Evolutionary conservation across 2,888 invertebrate genomes (phyloP), one percentile per base, ranked within the genome.

Genomic region (Gymnocheta viridis): DNA sequence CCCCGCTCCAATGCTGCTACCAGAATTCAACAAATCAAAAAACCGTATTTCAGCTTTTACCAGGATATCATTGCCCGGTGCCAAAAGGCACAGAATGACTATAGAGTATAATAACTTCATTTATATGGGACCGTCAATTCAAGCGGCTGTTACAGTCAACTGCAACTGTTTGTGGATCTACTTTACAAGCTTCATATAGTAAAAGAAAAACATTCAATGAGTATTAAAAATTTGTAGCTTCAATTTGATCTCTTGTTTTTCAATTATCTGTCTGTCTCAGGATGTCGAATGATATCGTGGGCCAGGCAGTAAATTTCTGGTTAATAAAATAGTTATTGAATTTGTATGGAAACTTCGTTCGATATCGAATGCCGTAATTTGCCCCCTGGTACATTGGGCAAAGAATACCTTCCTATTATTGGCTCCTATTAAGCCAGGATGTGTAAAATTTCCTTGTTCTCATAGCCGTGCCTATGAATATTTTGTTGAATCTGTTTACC

Each of bases 401-500:
- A 88, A 49, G 49, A 87, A 0, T 86, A 87, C 2, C 85, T 86
- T 4, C 29, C 86, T 64, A 90, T 89, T 1, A n/a, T 72, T 88
- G 62, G 29, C 32, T 3, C 86, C 88, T 17, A 81, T 89, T 32
- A 88, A 87, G 62, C 44, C 74, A 0, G 90, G 89, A 6, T 91
- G 91, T 62, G 14, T 49, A 0, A 62, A 77, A 0, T 74, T n/a
- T n/a, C 4, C 51, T 9, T 91, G 90, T 76, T 88, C 90, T 0
- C 90, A 90, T 81, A 72, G 64, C 9, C 87, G 90, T 4, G 86
- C 90, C 2, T 88, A 87, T 84, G 70, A 87, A 4, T 90, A 88
- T 58, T 89, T 86, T n/a, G 85, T 85, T 0, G 90, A 91, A 82
- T 85, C 88, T 0, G 86, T 89, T 4, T 88, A 88, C 83, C 89